These are phyloP conservation scores for Drosophila acutilabella DNA, from an alignment of 2,888 invertebrate genomes.

Conservation along the genomic window DNA sequence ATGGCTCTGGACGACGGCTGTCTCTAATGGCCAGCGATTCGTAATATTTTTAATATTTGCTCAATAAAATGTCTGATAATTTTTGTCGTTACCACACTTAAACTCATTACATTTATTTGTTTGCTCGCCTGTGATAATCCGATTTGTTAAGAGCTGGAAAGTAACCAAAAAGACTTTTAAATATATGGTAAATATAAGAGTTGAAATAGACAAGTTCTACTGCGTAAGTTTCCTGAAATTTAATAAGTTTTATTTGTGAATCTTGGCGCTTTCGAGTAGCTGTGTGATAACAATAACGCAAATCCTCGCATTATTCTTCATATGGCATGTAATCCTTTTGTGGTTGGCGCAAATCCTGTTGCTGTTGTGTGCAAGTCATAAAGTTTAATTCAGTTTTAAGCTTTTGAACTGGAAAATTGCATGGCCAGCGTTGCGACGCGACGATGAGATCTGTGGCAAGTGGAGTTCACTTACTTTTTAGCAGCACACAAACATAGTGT, in stretches of 20 bases:
- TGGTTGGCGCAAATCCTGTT: slow-evolving; percentile 75
- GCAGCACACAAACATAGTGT: slow-evolving; percentile 28
- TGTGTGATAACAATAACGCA: slow-evolving; percentile 48
- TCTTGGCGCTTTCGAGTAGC: slow-evolving; percentile 5
- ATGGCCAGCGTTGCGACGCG: slow-evolving; percentile 39
- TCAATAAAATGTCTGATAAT: slow-evolving; percentile 80
- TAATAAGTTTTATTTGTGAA: background rate
- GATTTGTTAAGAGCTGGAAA: slow-evolving; percentile 32
- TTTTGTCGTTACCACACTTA: slow-evolving; percentile 71
- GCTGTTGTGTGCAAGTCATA: slow-evolving; percentile 71
- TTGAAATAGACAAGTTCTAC: background rate
- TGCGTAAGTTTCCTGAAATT: background rate
- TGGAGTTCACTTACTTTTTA: slow-evolving; percentile 57
- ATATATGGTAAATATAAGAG: too few species aligned
- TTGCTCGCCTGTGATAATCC: slow-evolving; percentile 49
- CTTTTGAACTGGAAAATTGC: slow-evolving; percentile 81
- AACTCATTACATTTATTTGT: slow-evolving; percentile 78
- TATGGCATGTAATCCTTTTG: slow-evolving; percentile 76
- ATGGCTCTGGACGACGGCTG: slow-evolving; percentile 61
- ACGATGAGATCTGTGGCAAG: slow-evolving; percentile 39
- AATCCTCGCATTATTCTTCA: slow-evolving; percentile 74
- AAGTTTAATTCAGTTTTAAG: slow-evolving; percentile 81
- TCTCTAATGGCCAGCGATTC: slow-evolving; percentile 76
- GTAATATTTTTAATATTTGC: slow-evolving; percentile 82
- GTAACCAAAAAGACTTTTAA: background rate